A percentile compares a stretch with the other conserved stretches of the same genome.
phyloP scores from a whole-genome alignment of 1,140 invertebrate genomes.

The Tribolium madens region DNA sequence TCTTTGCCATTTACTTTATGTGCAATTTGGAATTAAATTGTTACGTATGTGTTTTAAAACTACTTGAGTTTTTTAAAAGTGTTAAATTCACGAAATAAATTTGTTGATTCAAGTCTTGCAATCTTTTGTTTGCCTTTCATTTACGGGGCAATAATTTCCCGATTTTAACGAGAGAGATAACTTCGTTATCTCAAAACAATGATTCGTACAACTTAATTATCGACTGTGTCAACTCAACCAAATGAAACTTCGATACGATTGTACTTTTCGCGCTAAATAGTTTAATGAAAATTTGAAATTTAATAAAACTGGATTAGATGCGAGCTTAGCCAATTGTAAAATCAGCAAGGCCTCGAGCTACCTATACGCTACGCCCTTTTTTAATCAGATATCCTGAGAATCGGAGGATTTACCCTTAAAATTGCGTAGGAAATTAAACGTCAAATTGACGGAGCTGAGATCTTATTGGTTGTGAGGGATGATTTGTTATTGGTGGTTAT shows the following conservation, averaged over 20 bases:
- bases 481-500: slow-evolving; percentile 51
- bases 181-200: slow-evolving; percentile 34
- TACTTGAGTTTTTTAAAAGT: neutral
- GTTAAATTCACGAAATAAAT: slow-evolving; percentile 14
- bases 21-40: slow-evolving; percentile 26
- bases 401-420: slow-evolving; percentile 46
- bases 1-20: slow-evolving; percentile 29
- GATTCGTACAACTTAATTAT: slow-evolving; percentile 36
- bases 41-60: slow-evolving; percentile 9
- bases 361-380: slow-evolving; percentile 53
- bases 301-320: slow-evolving; percentile 16
- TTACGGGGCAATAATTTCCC: slow-evolving; percentile 30
- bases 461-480: slow-evolving; percentile 45
- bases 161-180: slow-evolving; percentile 22
- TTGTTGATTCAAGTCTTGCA: slow-evolving; percentile 11
- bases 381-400: slow-evolving; percentile 52
- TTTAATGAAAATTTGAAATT: slow-evolving; percentile 5
- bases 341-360: slow-evolving; percentile 37
- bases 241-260: slow-evolving; percentile 25
- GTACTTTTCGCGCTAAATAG: neutral
- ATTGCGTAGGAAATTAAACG: slow-evolving; percentile 54
- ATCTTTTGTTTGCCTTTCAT: slow-evolving; percentile 33
- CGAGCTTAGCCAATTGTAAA: slow-evolving; percentile 49
- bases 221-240: slow-evolving; percentile 18
- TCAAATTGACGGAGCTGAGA: slow-evolving; percentile 47